Evolutionary conservation across 2,797 vertebrate species (phyloP), one percentile per base, ranked within the genome.

Genomic region (Gymnoscopelus braueri): DNA sequence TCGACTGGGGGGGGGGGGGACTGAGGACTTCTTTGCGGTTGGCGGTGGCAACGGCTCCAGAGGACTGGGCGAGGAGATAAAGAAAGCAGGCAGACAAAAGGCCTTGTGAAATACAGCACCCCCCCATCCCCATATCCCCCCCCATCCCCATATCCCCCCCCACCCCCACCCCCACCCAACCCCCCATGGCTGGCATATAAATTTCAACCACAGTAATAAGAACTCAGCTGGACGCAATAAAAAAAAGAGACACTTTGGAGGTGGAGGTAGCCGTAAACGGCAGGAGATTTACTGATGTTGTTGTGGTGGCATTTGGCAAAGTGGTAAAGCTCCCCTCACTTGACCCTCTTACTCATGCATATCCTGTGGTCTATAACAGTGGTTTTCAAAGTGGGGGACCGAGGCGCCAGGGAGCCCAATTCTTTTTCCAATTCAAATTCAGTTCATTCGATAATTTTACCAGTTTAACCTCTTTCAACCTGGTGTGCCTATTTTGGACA

Each of bases 181-280:
- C 35, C 10, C 48, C 61, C 55, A 55, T 24, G 39, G 39, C 51
- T 29, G 11, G 65, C 74, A 5, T 75, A 84, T 86, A 89, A 83
- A 85, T 88, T 78, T 74, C 71, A 60, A 69, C 78, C 60, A 4
- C 72, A 76, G 74, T 84, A 89, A 88, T 87, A 76, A 87, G 76
- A 88, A 71, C 77, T 72, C 63, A 10, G 83, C 81, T 84, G 80
- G 84, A 87, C 79, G 73, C 67, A 50, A 75, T 77, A 63, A 78
- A 75, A 78, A 78, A 77, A 64, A 67, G 19, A 71, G 61, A 78
- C 14, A 57, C 44, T 74, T 60, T 73, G 61, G 74, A 75, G 69
- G 69, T 15, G n/a, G 65, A 80, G 67, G 61, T 77, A 19, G 75
- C 67, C 71, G 62, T 80, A 79, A 83, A 87, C 58, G 13, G 76